Percentiles rank a stretch among this genome's conserved stretches.
Conservation (phyloP, 2,113 vertebrate species). For the Oophaga pumilio region DNA sequence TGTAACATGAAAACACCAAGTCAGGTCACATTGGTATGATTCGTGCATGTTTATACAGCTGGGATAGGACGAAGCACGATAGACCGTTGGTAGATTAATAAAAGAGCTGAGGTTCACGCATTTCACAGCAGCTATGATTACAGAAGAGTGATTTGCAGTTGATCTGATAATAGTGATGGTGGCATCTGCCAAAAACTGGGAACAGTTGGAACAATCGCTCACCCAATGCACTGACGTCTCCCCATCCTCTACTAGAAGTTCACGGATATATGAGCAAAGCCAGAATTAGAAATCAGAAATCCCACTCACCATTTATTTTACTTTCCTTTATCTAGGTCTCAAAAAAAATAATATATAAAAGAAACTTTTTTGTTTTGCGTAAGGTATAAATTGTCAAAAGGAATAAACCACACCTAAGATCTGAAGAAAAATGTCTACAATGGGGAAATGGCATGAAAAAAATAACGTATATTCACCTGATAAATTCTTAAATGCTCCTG, state of each 20-base stretch:
- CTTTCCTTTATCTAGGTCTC: no score
- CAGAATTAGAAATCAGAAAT: not conserved
- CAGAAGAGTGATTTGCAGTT: slow-evolving; percentile 10
- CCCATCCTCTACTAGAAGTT: not conserved
- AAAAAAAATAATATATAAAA: no score
- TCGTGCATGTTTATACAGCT: not conserved
- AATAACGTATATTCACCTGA: no score
- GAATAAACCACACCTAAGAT: no score
- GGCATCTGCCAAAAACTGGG: not conserved
- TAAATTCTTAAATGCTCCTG: no score
- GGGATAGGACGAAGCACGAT: not conserved
- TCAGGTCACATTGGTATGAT: not conserved
- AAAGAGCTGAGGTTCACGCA: slow-evolving; percentile 33
- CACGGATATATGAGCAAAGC: not conserved
- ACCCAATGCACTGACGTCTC: not conserved
- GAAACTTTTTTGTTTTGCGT: no score
- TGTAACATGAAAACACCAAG: not conserved
- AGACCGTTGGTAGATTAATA: slow-evolving; percentile 11
- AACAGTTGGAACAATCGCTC: not conserved
- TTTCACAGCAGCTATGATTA: slow-evolving; percentile 10
- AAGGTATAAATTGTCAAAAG: no score
- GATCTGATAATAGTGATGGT: not conserved
- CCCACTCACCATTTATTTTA: not conserved
- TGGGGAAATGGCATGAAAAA: no score
- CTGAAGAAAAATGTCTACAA: no score